A percentile compares a stretch with the other conserved stretches of the same genome.
phyloP scores from a whole-genome alignment of 2,888 invertebrate species.

The Clanis bilineata region DNA sequence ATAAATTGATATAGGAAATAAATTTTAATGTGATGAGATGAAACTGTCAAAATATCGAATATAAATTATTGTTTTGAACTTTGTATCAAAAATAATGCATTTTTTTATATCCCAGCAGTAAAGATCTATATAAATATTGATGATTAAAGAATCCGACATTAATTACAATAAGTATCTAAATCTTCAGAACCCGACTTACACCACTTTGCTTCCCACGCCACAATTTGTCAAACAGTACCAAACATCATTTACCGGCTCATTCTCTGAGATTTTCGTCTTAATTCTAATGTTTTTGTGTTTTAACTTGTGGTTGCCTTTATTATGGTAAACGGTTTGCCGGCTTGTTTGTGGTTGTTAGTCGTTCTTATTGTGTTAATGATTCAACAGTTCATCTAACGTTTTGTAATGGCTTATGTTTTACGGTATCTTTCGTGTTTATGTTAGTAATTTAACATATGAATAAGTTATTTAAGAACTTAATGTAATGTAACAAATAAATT shows the following conservation, averaged over 20 bases:
- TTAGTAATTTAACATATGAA: neutral
- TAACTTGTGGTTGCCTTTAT: slow-evolving; percentile 7
- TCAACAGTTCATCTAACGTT: neutral
- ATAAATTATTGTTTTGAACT: no score
- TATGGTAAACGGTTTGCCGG: slow-evolving; percentile 14
- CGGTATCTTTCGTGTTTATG: neutral
- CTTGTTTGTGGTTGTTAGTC: slow-evolving; percentile 19
- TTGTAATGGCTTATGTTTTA: neutral
- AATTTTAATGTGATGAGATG: no score
- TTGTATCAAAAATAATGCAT: no score
- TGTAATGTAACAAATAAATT: no score
- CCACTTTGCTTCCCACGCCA: slow-evolving; percentile 22
- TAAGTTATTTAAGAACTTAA: neutral
- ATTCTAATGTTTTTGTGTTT: slow-evolving; percentile 26
- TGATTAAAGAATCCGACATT: neutral
- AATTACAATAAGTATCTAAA: neutral
- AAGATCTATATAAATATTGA: no score
- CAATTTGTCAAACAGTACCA: slow-evolving; percentile 11
- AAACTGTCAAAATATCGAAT: no score
- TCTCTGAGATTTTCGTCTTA: slow-evolving; percentile 29
- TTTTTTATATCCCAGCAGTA: no score
- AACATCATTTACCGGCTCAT: slow-evolving; percentile 33
- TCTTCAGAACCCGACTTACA: neutral
- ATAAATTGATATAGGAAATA: no score
- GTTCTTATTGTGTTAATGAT: slow-evolving; percentile 14